Evolutionary conservation across 2,888 invertebrate genomes (phyloP).

Genomic region (Drosophila picticornis): DNA sequence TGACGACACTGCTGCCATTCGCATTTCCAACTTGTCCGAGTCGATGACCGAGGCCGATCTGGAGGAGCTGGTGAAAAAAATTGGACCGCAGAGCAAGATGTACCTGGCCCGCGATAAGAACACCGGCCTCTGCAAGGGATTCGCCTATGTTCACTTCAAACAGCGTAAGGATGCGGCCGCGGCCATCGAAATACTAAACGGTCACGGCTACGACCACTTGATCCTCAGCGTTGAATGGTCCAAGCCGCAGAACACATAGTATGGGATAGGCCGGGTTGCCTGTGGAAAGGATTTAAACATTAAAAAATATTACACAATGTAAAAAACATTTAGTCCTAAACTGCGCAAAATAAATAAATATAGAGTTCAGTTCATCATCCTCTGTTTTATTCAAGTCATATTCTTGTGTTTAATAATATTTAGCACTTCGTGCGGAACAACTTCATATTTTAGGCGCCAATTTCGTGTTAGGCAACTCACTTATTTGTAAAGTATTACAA

Average conservation of each 20-base stretch:
- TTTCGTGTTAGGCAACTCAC: neutral
- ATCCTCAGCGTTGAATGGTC: conserved; percentile 99
- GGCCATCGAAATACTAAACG: conserved; percentile 96
- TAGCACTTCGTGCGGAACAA: neutral
- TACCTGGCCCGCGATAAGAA: conserved; percentile 98
- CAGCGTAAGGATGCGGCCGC: conserved; percentile 95
- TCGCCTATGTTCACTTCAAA: conserved; percentile 99
- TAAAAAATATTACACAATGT: neutral
- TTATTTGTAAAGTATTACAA: neutral
- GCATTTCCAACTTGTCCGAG: conserved; percentile 98
- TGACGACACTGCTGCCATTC: conserved; percentile 95
- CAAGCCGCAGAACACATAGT: conserved; percentile 88
- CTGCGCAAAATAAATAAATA: neutral
- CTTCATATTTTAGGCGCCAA: neutral
- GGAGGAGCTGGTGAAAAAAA: conserved; percentile 97
- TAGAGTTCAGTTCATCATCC: neutral
- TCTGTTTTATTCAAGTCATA: neutral
- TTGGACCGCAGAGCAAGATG: conserved; percentile 96
- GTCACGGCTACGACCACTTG: conserved; percentile 98
- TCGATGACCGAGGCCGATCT: conserved; percentile 97
- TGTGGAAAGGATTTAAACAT: neutral
- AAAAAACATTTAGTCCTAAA: neutral
- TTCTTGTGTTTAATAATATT: neutral
- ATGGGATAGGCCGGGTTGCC: neutral
- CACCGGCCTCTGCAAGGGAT: conserved; percentile 96